Percentiles rank a stretch among this genome's conserved stretches.
phyloP scores from a whole-genome alignment of 2,113 vertebrate species.

The Neoarius graeffei region DNA sequence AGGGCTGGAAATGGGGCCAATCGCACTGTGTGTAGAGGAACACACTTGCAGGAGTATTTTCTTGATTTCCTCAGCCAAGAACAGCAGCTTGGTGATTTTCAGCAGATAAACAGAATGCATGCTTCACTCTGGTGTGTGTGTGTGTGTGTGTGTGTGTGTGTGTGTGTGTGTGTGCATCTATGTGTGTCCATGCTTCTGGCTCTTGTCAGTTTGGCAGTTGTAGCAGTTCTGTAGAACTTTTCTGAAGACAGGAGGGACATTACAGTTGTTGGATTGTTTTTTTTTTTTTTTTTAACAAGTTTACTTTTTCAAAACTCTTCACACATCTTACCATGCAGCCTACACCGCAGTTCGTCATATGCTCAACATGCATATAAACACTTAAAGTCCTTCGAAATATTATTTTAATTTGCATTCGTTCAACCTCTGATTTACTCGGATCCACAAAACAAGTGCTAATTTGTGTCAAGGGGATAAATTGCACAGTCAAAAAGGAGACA shows the following conservation, averaged over 20 bases:
- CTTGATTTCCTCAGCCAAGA: conserved; percentile 24
- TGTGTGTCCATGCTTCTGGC: conserved; percentile 14
- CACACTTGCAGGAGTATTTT: neutral
- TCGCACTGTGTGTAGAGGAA: neutral
- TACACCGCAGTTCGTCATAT: neutral
- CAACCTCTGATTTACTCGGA: neutral
- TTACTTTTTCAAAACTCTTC: conserved; percentile 1
- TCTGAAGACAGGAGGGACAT: neutral
- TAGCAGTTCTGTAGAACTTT: conserved; percentile 8
- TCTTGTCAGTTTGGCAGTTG: conserved; percentile 4
- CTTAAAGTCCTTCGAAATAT: neutral
- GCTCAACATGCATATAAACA: neutral
- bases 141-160: conserved; percentile 15
- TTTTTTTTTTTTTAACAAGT: neutral
- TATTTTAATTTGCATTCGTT: neutral
- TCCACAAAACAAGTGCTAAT: neutral
- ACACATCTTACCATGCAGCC: neutral
- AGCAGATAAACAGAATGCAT: neutral
- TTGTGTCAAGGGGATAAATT: neutral
- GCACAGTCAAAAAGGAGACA: neutral
- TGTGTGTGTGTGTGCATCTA: neutral
- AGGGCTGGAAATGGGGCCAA: neutral
- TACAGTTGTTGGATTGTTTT: neutral
- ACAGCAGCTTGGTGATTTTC: conserved; percentile 21
- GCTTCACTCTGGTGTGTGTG: neutral